phyloP scores from a whole-genome alignment of 2,888 invertebrate species.

The Phortica okadai region DNA sequence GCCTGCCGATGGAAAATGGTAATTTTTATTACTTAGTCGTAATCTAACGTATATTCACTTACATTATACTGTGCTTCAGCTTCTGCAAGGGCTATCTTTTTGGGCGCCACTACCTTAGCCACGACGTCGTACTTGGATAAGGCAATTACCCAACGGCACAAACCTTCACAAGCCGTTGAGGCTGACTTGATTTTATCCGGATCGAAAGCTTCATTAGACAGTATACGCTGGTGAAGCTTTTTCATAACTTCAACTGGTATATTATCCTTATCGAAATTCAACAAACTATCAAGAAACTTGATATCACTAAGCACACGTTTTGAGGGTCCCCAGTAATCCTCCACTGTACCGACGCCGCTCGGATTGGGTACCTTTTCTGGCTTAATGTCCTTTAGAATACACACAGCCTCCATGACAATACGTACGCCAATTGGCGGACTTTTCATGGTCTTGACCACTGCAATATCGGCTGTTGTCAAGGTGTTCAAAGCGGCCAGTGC shows the following conservation, averaged over 20 bases:
- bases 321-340: slow-evolving; percentile 96
- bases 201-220: slow-evolving; percentile 91
- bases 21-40: background rate
- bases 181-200: slow-evolving; percentile 92
- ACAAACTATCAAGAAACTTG: slow-evolving; percentile 91
- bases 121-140: slow-evolving; percentile 96
- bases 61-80: slow-evolving; percentile 88
- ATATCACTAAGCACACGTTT: slow-evolving; percentile 92
- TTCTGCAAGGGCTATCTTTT: slow-evolving; percentile 90
- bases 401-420: slow-evolving; percentile 96
- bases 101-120: slow-evolving; percentile 94
- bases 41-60: slow-evolving; percentile 34
- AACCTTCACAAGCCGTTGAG: slow-evolving; percentile 92
- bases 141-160: slow-evolving; percentile 96
- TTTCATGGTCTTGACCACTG: slow-evolving; percentile 97
- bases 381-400: slow-evolving; percentile 93
- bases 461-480: slow-evolving; percentile 90
- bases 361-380: slow-evolving; percentile 91
- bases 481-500: slow-evolving; percentile 93
- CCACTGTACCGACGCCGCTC: slow-evolving; percentile 87
- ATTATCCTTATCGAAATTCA: slow-evolving; percentile 93
- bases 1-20: slow-evolving; percentile 48
- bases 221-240: slow-evolving; percentile 87
- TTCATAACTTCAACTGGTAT: slow-evolving; percentile 90
- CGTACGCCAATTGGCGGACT: slow-evolving; percentile 94